These are phyloP conservation scores for Sus cebifrons DNA, from an alignment of 2,797 vertebrate species.

Conservation along the genomic window DNA sequence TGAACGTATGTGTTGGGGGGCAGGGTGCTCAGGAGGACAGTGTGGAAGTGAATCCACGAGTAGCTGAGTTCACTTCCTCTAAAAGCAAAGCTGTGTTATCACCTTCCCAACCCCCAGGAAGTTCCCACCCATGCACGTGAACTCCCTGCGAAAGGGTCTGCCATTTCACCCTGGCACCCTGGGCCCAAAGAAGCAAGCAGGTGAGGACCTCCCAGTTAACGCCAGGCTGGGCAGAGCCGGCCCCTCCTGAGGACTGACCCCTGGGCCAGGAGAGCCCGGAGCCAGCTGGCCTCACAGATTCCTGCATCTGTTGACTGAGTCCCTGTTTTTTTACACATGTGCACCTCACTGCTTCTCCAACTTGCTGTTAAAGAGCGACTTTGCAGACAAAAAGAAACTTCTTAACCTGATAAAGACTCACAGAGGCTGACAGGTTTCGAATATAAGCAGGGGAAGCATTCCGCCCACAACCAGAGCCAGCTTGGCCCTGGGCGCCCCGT, in stretches of 20 bases:
- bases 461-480: accelerated
- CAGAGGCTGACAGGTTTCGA: background rate
- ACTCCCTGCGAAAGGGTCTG: background rate
- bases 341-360: background rate
- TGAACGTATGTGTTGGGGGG: background rate
- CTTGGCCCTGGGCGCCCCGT: background rate
- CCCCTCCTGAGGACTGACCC: background rate
- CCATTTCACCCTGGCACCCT: background rate
- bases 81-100: background rate
- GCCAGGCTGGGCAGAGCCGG: background rate
- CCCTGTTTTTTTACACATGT: background rate
- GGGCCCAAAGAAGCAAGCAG: background rate
- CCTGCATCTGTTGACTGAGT: accelerated
- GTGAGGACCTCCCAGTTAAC: background rate
- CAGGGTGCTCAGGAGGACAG: background rate
- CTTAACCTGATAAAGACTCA: background rate
- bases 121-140: background rate
- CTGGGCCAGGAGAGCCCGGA: background rate
- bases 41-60: background rate
- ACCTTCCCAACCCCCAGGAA: background rate
- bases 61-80: background rate
- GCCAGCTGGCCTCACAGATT: background rate
- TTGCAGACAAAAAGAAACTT: background rate
- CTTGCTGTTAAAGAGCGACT: background rate
- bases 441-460: background rate